Evolutionary conservation across 2,797 vertebrate species (phyloP).

Genomic region (Parotocinclus haroldoi): DNA sequence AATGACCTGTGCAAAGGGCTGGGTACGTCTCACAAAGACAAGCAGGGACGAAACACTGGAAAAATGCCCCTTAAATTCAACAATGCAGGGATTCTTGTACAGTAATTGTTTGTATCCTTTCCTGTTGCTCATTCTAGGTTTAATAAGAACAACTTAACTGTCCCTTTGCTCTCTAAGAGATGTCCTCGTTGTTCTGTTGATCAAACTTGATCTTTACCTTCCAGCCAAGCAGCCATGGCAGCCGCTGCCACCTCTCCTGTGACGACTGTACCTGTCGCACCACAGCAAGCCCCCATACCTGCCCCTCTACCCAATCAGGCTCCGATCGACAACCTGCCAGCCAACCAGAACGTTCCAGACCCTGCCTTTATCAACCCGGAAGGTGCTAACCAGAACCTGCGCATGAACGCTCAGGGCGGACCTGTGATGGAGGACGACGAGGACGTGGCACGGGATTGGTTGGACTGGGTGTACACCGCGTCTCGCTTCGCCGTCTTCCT

Average conservation of each 20-base stretch:
- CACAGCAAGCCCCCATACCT: conserved; percentile 76
- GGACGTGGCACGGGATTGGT: conserved; percentile 86
- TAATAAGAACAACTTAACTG: too few relatives aligned
- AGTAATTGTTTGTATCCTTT: too few relatives aligned
- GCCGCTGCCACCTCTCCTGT: conserved; percentile 68
- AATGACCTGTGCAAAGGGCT: too few relatives aligned
- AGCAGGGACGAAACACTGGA: too few relatives aligned
- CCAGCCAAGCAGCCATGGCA: conserved; percentile 82
- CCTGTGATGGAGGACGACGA: conserved; percentile 90
- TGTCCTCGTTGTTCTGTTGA: too few relatives aligned
- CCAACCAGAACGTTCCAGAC: conserved; percentile 63
- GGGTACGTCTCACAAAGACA: too few relatives aligned
- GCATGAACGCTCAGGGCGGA: conserved; percentile 94
- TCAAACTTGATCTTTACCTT: conserved; percentile 6
- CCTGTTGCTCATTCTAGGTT: too few relatives aligned
- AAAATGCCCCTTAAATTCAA: too few relatives aligned
- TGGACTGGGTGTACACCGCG: conserved; percentile 91
- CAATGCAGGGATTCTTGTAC: too few relatives aligned
- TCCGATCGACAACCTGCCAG: conserved; percentile 82
- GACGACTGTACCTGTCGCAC: conserved; percentile 65
- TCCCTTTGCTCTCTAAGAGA: too few relatives aligned
- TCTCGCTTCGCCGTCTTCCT: conserved; percentile 84
- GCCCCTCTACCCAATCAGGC: conserved; percentile 81
- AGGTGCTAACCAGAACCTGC: conserved; percentile 85
- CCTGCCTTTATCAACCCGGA: conserved; percentile 79